Percentiles rank a stretch among this genome's conserved stretches.
These are phyloP conservation scores for Sebastes alutus DNA, from an alignment of 2,797 vertebrate species.

Conservation along the genomic window DNA sequence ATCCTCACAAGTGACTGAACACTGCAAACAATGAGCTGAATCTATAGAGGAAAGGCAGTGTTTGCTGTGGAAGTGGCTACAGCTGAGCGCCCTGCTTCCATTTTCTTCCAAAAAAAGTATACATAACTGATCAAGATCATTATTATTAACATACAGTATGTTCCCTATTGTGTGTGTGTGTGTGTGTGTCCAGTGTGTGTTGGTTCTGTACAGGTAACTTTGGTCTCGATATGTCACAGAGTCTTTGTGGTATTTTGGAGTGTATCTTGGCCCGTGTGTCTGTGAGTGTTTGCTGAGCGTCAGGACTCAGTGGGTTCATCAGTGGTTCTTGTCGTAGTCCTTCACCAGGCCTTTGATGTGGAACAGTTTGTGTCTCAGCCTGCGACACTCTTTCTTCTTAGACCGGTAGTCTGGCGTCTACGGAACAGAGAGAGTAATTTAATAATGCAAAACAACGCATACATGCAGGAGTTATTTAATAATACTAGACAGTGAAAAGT, in stretches of 20 bases:
- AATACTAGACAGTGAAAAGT: background rate
- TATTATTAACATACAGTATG: slow-evolving; percentile 16
- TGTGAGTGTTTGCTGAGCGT: slow-evolving; percentile 28
- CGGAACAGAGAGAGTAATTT: background rate
- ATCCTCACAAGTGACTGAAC: background rate
- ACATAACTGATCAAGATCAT: slow-evolving; percentile 6
- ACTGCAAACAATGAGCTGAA: background rate
- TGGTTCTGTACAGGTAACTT: slow-evolving; percentile 56
- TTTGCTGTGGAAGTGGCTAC: slow-evolving; percentile 1
- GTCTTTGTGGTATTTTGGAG: slow-evolving; percentile 60
- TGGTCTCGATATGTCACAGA: slow-evolving; percentile 61
- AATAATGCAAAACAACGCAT: background rate
- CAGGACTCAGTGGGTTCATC: slow-evolving; percentile 40
- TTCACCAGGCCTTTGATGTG: slow-evolving; percentile 91
- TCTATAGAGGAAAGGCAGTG: slow-evolving; percentile 23
- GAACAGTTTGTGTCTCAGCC: slow-evolving; percentile 88
- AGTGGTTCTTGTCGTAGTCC: slow-evolving; percentile 85
- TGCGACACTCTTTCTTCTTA: slow-evolving; percentile 86
- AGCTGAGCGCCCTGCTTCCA: background rate
- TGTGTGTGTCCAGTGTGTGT: slow-evolving; percentile 1
- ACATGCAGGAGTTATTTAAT: background rate
- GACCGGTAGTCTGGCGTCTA: slow-evolving; percentile 86
- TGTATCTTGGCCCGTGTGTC: slow-evolving; percentile 39
- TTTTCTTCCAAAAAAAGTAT: background rate
- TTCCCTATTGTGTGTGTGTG: background rate